Evolutionary conservation across 2,888 invertebrate genomes (phyloP), one percentile per base, ranked within the genome.

Genomic region (Dorcus parallelipipedus): DNA sequence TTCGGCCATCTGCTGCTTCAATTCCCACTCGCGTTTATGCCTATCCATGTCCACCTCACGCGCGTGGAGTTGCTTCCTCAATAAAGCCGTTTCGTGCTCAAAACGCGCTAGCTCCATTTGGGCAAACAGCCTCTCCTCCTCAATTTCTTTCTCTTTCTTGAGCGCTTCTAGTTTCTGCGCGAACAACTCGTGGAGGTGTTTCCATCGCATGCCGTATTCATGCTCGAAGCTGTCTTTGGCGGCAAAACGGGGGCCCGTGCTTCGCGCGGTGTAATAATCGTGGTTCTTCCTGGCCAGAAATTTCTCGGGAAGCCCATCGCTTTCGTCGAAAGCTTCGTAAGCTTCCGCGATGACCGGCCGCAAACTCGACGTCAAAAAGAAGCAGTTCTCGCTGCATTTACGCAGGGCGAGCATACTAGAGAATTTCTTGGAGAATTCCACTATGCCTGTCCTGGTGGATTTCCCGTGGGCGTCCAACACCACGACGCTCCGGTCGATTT

Each of bases 41-140:
- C 93, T 85, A 73, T 94, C 93, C 69, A 91, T 88, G 74, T 94
- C 93, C 72, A 90, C 86, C 80, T 95, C 94, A 56, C 94, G 86
- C 75, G 89, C 87, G 17, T 93, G 85, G 65, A 95, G 77, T 79
- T 95, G 95, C 83, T 96, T 93, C 71, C 97, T 85, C 49, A 98
- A 83, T 77, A 95, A 81, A 79, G 97, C 95, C 2, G 97, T 97
- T 79, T 98, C 97, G 77, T 97, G 96, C 79, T 98, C 98, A 77
- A 95, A 95, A 78, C 91, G 88, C 5, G 96, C 96, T 76, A 91
- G 91, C 77, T 97, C 96, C 95, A 97, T 96, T 78, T 98, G 97
- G 45, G 94, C 93, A 73, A 96, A 95, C 4, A 98, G 82, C 71
- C 95, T 95, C 64, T 95, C 93, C 73, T 95, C 90, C 71, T 95